Percentiles rank a stretch among this genome's conserved stretches.
Conservation (phyloP, 2,113 vertebrate genomes). For the Cinclus cinclus region DNA sequence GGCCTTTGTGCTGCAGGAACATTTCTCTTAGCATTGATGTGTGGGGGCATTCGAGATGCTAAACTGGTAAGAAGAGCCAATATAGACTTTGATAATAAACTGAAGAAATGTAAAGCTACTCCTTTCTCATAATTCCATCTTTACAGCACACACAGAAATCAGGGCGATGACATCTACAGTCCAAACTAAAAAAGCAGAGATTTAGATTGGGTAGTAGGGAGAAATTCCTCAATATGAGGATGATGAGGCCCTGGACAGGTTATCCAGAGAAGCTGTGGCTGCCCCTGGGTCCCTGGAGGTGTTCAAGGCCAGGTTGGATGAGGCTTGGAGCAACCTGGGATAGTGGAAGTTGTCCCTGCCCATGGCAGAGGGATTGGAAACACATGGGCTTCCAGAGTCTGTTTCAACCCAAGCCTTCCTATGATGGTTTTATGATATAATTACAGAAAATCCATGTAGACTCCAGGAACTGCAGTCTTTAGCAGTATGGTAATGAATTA, state of each 20-base stretch:
- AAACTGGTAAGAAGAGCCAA: background rate
- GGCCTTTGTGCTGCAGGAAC: background rate
- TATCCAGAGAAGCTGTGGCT: background rate
- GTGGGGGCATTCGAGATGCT: background rate
- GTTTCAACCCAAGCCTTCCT: background rate
- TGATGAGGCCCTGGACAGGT: fast-evolving
- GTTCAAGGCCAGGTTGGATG: fast-evolving
- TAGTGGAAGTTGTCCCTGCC: background rate
- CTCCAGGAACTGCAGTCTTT: background rate
- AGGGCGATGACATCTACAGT: background rate
- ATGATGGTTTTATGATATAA: background rate
- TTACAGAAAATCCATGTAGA: background rate
- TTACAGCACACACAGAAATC: background rate
- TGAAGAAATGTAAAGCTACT: background rate
- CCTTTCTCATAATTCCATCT: background rate
- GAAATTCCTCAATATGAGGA: background rate
- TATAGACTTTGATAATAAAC: background rate
- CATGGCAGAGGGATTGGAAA: background rate
- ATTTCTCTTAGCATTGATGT: background rate
- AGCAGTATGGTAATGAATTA: background rate
- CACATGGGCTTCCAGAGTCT: too few relatives aligned
- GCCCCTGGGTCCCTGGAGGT: background rate
- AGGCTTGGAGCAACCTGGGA: background rate
- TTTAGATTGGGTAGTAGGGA: background rate
- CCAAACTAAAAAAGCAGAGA: background rate